Conservation (phyloP, 2,888 invertebrate genomes). For the Synergus laeviventris region DNA sequence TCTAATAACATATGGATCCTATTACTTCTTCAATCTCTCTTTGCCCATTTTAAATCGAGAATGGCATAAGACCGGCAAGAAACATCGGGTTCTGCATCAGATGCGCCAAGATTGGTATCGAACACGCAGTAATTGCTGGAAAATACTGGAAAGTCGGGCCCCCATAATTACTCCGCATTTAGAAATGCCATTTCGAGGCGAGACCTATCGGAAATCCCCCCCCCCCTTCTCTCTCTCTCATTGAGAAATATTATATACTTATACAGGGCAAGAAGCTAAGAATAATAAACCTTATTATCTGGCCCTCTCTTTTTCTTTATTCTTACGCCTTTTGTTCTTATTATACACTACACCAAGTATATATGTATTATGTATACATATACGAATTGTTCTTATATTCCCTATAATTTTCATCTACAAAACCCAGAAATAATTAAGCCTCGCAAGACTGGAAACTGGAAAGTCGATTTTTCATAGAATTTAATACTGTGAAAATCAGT, state of each 20-base stretch:
- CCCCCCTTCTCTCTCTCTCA: slow-evolving; percentile 6
- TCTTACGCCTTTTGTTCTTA: neutral
- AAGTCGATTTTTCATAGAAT: slow-evolving; percentile 5
- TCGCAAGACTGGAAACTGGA: neutral
- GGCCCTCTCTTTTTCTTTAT: neutral
- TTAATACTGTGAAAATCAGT: neutral
- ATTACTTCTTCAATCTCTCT: neutral
- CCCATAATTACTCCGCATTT: slow-evolving; percentile 39
- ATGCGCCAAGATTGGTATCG: slow-evolving; percentile 45
- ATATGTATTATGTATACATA: no score
- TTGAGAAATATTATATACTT: neutral
- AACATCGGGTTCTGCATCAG: slow-evolving; percentile 4
- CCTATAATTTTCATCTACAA: neutral
- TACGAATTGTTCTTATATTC: slow-evolving; percentile 4
- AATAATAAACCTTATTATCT: slow-evolving; percentile 9
- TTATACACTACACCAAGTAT: neutral
- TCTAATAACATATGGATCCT: no score
- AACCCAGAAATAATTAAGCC: neutral
- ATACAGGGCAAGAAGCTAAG: neutral
- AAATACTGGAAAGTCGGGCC: slow-evolving; percentile 29
- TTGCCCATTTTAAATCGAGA: neutral
- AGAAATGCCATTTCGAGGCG: slow-evolving; percentile 10
- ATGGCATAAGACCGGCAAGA: neutral
- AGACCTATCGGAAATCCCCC: slow-evolving; percentile 24
- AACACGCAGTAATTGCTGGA: slow-evolving; percentile 42